These are phyloP conservation scores for Lapara coniferarum DNA, from an alignment of 2,888 invertebrate species.

Conservation along the genomic window DNA sequence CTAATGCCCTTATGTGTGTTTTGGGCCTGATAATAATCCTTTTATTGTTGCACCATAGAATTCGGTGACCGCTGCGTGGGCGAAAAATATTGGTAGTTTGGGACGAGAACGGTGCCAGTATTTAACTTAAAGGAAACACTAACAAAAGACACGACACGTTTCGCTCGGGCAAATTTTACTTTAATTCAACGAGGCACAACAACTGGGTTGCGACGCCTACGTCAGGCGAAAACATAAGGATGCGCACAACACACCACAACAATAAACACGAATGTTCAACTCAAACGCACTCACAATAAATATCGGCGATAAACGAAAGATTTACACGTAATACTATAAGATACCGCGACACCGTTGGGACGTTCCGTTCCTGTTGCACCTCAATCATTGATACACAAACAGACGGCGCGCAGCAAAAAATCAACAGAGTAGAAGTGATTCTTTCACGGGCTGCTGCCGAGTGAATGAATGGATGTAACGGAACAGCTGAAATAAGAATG, in stretches of 20 bases:
- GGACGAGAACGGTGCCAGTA: constrained; percentile 45
- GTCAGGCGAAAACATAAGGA: constrained; percentile 66
- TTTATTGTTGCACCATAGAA: constrained; percentile 68
- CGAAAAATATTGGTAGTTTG: constrained; percentile 63
- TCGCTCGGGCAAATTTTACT: constrained; percentile 57
- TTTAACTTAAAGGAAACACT: constrained; percentile 54
- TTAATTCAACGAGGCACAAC: constrained; percentile 60
- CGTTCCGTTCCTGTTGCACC: constrained; percentile 52
- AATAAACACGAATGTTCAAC: constrained; percentile 74
- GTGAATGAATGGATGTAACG: constrained; percentile 65
- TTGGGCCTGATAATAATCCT: constrained; percentile 58
- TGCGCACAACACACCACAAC: constrained; percentile 46
- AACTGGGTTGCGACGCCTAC: constrained; percentile 76
- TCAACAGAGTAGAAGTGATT: constrained; percentile 30
- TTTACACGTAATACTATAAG: constrained; percentile 67
- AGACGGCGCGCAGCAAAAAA: constrained; percentile 28
- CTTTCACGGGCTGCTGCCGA: constrained; percentile 40
- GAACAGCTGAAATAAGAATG: constrained; percentile 65
- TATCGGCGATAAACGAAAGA: constrained; percentile 71
- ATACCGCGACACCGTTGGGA: constrained; percentile 67
- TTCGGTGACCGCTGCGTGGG: constrained; percentile 61
- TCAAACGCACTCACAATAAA: constrained; percentile 75
- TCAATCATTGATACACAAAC: constrained; percentile 51
- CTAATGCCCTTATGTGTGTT: constrained; percentile 62
- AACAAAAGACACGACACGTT: constrained; percentile 59